Conservation (phyloP, 1,140 invertebrate genomes). For the Apocrypta bakeri region DNA sequence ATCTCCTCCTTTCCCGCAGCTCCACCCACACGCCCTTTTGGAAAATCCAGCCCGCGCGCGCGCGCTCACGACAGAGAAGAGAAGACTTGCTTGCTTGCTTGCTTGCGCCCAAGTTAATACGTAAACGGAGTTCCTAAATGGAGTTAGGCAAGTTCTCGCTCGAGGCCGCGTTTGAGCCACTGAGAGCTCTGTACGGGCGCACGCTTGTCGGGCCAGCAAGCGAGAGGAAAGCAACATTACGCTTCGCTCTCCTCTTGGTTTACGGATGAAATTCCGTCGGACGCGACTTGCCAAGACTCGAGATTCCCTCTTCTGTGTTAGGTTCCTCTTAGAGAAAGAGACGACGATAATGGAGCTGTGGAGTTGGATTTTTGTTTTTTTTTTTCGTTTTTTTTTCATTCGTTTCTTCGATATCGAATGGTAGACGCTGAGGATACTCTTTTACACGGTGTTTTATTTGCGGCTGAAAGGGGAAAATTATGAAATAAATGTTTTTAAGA, state of each 20-base stretch:
- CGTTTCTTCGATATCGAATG: no score
- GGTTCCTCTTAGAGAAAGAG: not conserved
- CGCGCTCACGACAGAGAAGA: no score
- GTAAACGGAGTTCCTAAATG: constrained; percentile 48
- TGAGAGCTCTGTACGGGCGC: not conserved
- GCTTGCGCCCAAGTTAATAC: constrained; percentile 42
- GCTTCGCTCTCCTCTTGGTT: not conserved
- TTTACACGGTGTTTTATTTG: no score
- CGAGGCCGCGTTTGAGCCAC: constrained; percentile 19
- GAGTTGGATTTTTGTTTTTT: no score
- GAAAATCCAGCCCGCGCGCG: no score
- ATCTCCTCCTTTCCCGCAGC: no score
- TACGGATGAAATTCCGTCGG: constrained; percentile 25
- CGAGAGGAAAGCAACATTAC: not conserved
- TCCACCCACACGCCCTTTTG: no score
- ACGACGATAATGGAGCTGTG: not conserved
- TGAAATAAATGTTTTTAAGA: no score
- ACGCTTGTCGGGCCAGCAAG: not conserved
- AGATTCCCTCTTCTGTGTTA: no score
- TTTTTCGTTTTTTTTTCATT: not conserved
- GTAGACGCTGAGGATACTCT: no score
- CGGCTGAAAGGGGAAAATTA: no score
- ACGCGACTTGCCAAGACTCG: not conserved
- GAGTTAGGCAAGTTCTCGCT: constrained; percentile 42
- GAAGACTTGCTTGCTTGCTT: no score